These are phyloP conservation scores for Philopedon plagiatum DNA, from an alignment of 2,888 invertebrate genomes.

Conservation along the genomic window DNA sequence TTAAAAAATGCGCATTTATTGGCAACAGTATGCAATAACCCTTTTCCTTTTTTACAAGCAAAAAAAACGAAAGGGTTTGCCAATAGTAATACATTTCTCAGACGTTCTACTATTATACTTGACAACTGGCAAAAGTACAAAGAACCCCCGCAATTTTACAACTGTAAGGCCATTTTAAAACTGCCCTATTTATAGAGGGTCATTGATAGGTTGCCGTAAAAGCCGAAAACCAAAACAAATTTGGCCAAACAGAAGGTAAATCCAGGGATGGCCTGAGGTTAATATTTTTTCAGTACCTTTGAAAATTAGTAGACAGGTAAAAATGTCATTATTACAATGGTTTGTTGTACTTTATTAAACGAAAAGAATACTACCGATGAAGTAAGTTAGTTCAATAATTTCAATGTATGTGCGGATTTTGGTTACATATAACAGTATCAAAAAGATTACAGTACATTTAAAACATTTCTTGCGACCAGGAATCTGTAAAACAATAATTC, in stretches of 20 bases:
- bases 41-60: conserved; percentile 18
- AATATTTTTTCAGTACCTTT: not conserved
- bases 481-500: too few species aligned
- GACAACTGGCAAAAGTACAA: conserved; percentile 23
- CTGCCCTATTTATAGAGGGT: conserved; percentile 14
- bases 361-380: too few species aligned
- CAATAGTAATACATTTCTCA: conserved; percentile 18
- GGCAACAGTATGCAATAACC: conserved; percentile 40
- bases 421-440: too few species aligned
- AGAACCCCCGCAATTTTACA: conserved; percentile 37
- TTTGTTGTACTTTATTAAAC: too few species aligned
- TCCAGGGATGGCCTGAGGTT: conserved; percentile 8
- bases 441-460: too few species aligned
- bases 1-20: conserved; percentile 32
- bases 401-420: too few species aligned
- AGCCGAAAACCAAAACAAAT: conserved; percentile 33
- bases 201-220: conserved; percentile 22
- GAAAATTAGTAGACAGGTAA: too few species aligned
- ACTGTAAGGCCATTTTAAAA: conserved; percentile 27
- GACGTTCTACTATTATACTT: not conserved
- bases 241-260: conserved; percentile 3
- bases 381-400: too few species aligned
- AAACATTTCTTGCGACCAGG: too few species aligned
- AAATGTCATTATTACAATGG: too few species aligned
- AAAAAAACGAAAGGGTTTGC: conserved; percentile 41